A percentile compares a stretch with the other conserved stretches of the same genome.
Conservation (phyloP, 1,140 invertebrate genomes). For the Leptopilina boulardi region DNA sequence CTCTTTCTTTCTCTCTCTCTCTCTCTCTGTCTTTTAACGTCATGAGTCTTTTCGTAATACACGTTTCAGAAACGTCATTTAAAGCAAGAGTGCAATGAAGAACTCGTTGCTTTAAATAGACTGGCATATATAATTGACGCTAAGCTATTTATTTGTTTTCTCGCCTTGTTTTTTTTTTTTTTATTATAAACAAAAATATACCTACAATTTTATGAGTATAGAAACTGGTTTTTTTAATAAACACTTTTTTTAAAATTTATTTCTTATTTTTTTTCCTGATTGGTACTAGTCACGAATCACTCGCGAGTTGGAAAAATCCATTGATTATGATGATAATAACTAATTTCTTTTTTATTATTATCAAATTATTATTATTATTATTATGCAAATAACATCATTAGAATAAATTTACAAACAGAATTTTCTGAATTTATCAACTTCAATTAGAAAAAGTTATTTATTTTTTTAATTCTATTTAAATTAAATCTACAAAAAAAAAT, state of each 20-base stretch:
- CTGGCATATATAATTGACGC: not conserved
- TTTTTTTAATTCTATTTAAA: no score
- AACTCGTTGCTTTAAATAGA: conserved; percentile 22
- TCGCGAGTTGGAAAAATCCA: not conserved
- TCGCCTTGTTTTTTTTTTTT: not conserved
- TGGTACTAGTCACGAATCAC: not conserved
- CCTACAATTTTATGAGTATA: no score
- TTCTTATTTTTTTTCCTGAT: not conserved
- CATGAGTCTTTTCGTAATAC: not conserved
- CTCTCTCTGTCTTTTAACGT: not conserved
- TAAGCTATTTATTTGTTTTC: not conserved
- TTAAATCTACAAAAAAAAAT: no score
- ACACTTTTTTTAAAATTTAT: not conserved
- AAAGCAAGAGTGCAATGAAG: not conserved
- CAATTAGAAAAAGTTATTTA: no score
- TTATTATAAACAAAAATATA: not conserved
- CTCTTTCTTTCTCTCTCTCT: not conserved
- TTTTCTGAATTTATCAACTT: no score
- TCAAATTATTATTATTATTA: no score
- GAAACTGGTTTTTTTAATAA: no score
- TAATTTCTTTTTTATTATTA: not conserved
- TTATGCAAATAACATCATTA: no score
- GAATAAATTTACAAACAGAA: no score
- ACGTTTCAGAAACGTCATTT: conserved; percentile 15
- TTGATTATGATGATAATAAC: not conserved